Percentiles rank a stretch among this genome's conserved stretches.
These are phyloP conservation scores for Ctenicera cuprea DNA, from an alignment of 2,888 invertebrate genomes.

Conservation along the genomic window DNA sequence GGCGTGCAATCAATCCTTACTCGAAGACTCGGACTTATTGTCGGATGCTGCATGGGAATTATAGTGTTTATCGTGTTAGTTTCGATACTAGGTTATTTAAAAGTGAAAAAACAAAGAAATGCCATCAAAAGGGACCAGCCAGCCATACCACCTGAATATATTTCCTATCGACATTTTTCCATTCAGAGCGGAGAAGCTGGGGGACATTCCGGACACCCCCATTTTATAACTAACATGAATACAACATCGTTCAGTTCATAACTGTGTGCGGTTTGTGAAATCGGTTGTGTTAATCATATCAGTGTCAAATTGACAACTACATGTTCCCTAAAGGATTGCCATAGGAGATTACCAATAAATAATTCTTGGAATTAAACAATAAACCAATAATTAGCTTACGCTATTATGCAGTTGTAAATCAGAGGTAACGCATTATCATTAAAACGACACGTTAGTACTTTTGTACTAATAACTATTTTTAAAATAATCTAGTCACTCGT, in stretches of 20 bases:
- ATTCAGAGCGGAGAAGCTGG: constrained; percentile 79
- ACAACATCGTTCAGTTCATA: constrained; percentile 65
- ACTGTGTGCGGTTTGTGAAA: constrained; percentile 15
- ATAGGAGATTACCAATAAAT: background rate
- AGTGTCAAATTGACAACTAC: constrained; percentile 31
- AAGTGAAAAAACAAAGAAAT: constrained; percentile 88
- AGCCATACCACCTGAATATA: constrained; percentile 85
- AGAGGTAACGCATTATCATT: constrained; percentile 4
- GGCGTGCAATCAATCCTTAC: constrained; percentile 86
- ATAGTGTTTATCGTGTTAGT: constrained; percentile 89
- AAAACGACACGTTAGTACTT: background rate
- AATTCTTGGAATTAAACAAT: background rate
- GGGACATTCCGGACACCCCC: constrained; percentile 69
- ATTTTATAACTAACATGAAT: constrained; percentile 71
- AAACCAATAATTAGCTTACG: constrained; percentile 19
- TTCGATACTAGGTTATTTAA: constrained; percentile 89
- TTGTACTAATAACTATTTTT: constrained; percentile 16
- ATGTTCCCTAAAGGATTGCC: background rate
- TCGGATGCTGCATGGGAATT: constrained; percentile 91
- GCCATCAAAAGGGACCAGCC: constrained; percentile 84
- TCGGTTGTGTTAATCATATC: constrained; percentile 43
- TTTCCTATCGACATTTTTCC: constrained; percentile 85
- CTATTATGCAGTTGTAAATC: background rate
- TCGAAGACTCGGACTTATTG: constrained; percentile 87
- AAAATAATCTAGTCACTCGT: constrained; percentile 23